Evolutionary conservation across 2,888 invertebrate species (phyloP).

Genomic region (Hipparchia sbordonii): DNA sequence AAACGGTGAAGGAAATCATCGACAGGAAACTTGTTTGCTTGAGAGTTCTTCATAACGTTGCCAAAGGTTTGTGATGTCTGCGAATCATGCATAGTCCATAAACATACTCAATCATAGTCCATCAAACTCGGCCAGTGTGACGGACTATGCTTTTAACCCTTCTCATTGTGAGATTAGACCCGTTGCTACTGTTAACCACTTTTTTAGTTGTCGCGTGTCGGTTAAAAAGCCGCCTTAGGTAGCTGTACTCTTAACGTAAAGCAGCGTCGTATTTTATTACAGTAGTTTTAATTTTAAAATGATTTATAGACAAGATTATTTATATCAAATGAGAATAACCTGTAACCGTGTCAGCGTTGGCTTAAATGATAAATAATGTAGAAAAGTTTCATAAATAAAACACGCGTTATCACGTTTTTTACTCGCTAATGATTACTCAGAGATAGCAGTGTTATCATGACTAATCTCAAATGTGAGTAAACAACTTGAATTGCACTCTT

Average conservation of each 20-base stretch:
- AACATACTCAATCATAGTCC: no score
- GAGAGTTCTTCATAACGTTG: no score
- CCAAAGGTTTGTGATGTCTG: no score
- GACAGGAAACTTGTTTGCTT: no score
- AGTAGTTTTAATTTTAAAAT: not conserved
- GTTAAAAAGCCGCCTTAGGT: no score
- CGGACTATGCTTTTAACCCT: no score
- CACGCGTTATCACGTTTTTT: conserved; percentile 12
- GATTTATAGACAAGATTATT: conserved; percentile 9
- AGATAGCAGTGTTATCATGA: conserved; percentile 20
- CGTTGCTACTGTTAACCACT: no score
- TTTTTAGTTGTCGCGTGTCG: no score
- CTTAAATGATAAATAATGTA: not conserved
- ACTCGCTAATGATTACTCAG: conserved; percentile 19
- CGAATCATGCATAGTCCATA: no score
- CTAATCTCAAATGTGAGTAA: not conserved
- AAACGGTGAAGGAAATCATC: no score
- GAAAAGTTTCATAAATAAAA: not conserved
- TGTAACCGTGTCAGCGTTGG: conserved; percentile 24
- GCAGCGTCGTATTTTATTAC: not conserved
- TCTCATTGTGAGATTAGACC: no score
- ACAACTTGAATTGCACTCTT: not conserved
- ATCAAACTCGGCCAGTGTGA: no score
- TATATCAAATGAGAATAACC: conserved; percentile 4
- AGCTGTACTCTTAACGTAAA: not conserved